Conservation (phyloP, 1,140 invertebrate genomes). For the Camponotus vicinus region DNA sequence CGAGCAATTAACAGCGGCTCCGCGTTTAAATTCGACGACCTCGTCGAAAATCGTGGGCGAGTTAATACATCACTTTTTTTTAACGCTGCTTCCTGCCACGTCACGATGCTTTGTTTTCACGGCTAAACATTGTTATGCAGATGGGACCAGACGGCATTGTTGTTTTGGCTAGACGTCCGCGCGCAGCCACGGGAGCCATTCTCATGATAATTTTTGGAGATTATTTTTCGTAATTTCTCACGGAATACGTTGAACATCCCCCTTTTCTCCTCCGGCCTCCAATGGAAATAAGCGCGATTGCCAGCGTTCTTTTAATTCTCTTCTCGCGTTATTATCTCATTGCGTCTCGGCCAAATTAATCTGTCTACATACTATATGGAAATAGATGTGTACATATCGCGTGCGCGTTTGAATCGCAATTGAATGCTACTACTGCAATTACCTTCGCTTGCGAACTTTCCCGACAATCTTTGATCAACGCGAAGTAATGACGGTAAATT, state of each 20-base stretch:
- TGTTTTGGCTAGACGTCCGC: conserved; percentile 69
- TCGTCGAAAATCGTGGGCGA: conserved; percentile 67
- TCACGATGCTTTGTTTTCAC: conserved; percentile 79
- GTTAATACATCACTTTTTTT: conserved; percentile 69
- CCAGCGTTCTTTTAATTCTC: conserved; percentile 46
- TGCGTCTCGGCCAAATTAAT: conserved; percentile 12
- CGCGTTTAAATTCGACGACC: conserved; percentile 66
- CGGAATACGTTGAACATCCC: conserved; percentile 73
- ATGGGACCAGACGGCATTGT: conserved; percentile 81
- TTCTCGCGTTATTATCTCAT: background rate
- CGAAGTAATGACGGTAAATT: conserved; percentile 55
- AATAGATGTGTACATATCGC: background rate
- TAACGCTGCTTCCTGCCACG: conserved; percentile 35
- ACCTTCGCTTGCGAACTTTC: conserved; percentile 31
- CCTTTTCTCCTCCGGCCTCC: conserved; percentile 34
- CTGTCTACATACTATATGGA: background rate
- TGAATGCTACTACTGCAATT: conserved; percentile 51
- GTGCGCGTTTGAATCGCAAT: background rate
- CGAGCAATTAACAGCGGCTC: conserved; percentile 54
- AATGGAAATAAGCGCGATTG: background rate
- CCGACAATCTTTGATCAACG: conserved; percentile 48
- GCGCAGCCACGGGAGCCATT: conserved; percentile 67
- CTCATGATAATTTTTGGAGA: conserved; percentile 80
- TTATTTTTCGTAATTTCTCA: conserved; percentile 80
- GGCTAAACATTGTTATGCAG: conserved; percentile 83